Evolutionary conservation across 2,797 vertebrate species (phyloP), one percentile per base, ranked within the genome.

Genomic region (Scomberomorus guttatus): DNA sequence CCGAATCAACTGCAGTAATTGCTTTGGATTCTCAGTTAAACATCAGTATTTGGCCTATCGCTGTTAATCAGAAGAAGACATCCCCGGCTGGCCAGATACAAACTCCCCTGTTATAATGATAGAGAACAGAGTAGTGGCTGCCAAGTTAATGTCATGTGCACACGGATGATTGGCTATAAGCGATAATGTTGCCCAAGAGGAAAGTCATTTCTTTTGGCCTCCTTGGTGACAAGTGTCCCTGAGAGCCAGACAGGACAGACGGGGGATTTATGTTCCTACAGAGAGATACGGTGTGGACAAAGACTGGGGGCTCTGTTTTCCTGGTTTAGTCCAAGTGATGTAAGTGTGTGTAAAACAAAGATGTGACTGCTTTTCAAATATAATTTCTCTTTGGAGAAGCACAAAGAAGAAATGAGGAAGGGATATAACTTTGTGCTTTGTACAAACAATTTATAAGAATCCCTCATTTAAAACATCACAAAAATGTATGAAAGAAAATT

Each of bases 141-240:
- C 18, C 29, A 32, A 60, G 32, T 77, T 56, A 48, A 59, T 25
- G 20, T 60, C 34, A 42, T 70, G 12, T 50, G 24, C 48, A 48
- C 22, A 52, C 9, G 50, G 34, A 55, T 81, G 73, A 82, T 32
- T 81, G 54, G 58, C 67, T 67, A 27, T 60, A 72, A 70, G 76
- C 63, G 42, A 83, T 66, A 80, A 24, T 8, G 64, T 56, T 27
- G 32, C 48, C 0, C 3, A 71, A 13, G 34, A 59, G 37, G 51
- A 25, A 56, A 64, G 59, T 56, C n/a, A 25, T 66, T 62, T 66
- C n/a, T 37, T 63, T 52, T 65, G 27, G 24, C 69, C 14, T 75
- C 58, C 69, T 39, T 58, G 24, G 25, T 77, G 63, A 80, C 52
- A 32, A 52, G 60, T 50, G 71, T 82, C 79, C 65, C 77, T 75